Conservation (phyloP, 2,113 vertebrate species). For the Ivindomyrus marchei region DNA sequence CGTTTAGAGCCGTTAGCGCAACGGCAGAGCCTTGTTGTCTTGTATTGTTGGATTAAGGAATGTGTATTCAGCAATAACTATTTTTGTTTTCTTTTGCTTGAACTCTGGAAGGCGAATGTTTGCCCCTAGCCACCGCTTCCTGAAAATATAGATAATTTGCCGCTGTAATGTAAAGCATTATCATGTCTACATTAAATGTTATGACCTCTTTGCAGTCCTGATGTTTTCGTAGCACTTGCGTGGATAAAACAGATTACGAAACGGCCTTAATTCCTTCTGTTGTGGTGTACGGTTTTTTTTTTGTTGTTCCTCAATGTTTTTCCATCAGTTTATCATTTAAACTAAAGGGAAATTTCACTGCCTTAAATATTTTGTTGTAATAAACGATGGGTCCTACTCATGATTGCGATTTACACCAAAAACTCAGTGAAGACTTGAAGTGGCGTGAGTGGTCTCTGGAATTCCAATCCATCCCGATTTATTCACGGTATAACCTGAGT, state of each 20-base stretch:
- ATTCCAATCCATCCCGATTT: background rate
- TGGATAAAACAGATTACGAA: background rate
- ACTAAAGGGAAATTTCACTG: slow-evolving; percentile 13
- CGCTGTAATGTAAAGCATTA: slow-evolving; percentile 29
- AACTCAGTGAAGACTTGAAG: background rate
- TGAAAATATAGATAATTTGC: background rate
- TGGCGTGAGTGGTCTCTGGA: background rate
- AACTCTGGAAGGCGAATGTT: slow-evolving; percentile 31
- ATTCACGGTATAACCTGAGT: background rate
- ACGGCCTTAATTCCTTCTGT: background rate
- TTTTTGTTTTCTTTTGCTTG: slow-evolving; percentile 37
- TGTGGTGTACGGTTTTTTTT: background rate
- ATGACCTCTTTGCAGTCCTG: slow-evolving; percentile 37
- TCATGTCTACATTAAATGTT: slow-evolving; percentile 53
- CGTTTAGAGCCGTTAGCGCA: background rate
- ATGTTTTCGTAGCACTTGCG: background rate
- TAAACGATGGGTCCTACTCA: background rate
- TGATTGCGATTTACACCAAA: slow-evolving; percentile 13
- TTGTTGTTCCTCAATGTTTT: background rate
- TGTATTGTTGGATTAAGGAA: slow-evolving; percentile 30
- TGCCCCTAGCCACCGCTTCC: background rate
- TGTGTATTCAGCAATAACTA: slow-evolving; percentile 60
- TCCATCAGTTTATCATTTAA: background rate
- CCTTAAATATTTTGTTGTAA: slow-evolving; percentile 11
- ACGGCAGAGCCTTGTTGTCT: background rate